phyloP scores from a whole-genome alignment of 2,113 vertebrate species.

The Eurypyga helias region DNA sequence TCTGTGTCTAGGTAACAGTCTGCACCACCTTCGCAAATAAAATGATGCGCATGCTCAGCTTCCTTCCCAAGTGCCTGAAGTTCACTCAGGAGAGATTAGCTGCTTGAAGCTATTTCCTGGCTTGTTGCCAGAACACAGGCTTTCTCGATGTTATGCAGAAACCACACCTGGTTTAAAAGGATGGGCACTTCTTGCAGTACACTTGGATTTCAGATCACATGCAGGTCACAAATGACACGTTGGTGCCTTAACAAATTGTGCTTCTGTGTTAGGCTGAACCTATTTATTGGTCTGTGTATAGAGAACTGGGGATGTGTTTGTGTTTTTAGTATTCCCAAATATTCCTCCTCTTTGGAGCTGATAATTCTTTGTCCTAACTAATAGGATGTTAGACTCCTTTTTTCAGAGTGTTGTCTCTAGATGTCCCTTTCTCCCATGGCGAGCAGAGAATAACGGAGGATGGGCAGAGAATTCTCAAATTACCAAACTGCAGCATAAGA shows the following conservation, averaged over 20 bases:
- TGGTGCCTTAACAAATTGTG: background rate
- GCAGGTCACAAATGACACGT: background rate
- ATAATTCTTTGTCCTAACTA: background rate
- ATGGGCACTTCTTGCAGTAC: background rate
- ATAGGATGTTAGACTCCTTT: background rate
- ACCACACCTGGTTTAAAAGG: background rate
- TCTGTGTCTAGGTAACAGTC: background rate
- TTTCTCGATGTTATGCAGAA: background rate
- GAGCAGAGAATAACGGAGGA: background rate
- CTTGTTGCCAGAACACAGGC: background rate
- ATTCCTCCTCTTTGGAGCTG: background rate
- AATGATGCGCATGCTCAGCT: background rate
- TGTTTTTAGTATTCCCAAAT: background rate
- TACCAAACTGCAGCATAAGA: background rate
- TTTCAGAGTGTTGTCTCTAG: background rate
- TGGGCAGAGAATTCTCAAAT: background rate
- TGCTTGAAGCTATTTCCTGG: conserved; percentile 27
- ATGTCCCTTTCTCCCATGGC: background rate
- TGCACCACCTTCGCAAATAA: background rate
- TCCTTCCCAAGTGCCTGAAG: background rate
- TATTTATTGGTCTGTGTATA: background rate
- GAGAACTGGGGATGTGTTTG: background rate
- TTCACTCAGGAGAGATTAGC: background rate
- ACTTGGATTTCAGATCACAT: background rate
- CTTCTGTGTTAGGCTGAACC: background rate